A percentile compares a stretch with the other conserved stretches of the same genome.
These are phyloP conservation scores for Hydraecia micacea DNA, from an alignment of 2,888 invertebrate genomes.

Conservation along the genomic window DNA sequence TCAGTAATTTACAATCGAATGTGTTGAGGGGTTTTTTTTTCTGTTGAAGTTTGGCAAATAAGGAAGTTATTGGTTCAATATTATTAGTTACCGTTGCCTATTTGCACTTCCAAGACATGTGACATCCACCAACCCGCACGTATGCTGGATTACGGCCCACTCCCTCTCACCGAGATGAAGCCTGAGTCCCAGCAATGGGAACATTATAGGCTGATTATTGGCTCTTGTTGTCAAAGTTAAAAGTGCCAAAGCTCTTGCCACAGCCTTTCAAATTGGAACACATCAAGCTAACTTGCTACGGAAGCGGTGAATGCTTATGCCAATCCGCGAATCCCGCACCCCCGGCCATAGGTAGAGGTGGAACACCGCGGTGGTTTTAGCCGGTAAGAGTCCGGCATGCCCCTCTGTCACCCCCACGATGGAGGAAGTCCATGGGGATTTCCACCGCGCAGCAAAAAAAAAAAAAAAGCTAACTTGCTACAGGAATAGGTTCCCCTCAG, in stretches of 20 bases:
- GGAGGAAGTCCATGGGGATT: too few relatives aligned
- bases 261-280: neutral
- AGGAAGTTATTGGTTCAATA: neutral
- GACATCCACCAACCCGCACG: neutral
- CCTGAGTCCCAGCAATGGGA: neutral
- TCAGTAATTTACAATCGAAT: neutral
- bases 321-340: too few relatives aligned
- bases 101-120: neutral
- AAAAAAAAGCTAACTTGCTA: neutral
- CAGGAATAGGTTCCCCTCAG: neutral
- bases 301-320: too few relatives aligned
- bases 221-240: neutral
- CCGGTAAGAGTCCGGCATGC: too few relatives aligned
- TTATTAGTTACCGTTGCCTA: neutral
- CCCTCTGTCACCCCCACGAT: too few relatives aligned
- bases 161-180: neutral
- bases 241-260: neutral
- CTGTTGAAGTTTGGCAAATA: neutral
- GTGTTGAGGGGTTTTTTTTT: slow-evolving; percentile 2
- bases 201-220: neutral
- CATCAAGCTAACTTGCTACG: neutral
- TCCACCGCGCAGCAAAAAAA: too few relatives aligned
- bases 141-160: neutral
- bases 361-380: too few relatives aligned
- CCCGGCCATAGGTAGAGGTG: too few relatives aligned